Conservation (phyloP, 2,888 invertebrate species). For the Opisthograptis luteolata region DNA sequence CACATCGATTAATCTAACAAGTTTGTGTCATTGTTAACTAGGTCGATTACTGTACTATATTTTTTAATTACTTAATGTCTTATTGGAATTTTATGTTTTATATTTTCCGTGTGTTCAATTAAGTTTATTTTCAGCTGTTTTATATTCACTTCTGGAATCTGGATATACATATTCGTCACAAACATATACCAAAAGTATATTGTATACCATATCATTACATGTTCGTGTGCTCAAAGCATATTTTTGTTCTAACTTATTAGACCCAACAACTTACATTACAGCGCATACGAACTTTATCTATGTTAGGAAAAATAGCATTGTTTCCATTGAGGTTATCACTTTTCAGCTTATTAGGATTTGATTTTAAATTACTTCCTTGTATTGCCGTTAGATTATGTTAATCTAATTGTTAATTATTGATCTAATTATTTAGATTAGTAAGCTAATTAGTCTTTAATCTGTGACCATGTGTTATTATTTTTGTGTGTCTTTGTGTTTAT, state of each 20-base stretch:
- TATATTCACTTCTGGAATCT: not conserved
- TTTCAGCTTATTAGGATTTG: not conserved
- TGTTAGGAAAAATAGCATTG: not conserved
- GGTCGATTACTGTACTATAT: too few species aligned
- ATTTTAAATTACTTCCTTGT: not conserved
- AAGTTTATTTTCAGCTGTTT: not conserved
- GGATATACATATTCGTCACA: not conserved
- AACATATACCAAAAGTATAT: not conserved
- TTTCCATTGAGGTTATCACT: too few species aligned
- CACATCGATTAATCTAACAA: not conserved
- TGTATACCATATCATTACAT: not conserved
- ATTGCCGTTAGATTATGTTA: not conserved
- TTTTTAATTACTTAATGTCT: too few species aligned
- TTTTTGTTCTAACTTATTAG: not conserved
- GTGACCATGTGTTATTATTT: too few species aligned
- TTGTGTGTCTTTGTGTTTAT: too few species aligned
- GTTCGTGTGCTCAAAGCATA: slow-evolving; percentile 1
- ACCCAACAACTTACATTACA: not conserved
- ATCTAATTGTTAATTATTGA: too few species aligned
- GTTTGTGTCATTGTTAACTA: not conserved
- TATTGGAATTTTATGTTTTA: too few species aligned
- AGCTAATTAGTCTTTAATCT: too few species aligned
- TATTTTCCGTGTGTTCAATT: not conserved
- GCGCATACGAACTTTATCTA: not conserved
- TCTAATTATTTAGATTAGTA: too few species aligned